A percentile compares a stretch with the other conserved stretches of the same genome.
Conservation (phyloP, 1,140 invertebrate genomes). For the Pseudomyrmex dendroicus region DNA sequence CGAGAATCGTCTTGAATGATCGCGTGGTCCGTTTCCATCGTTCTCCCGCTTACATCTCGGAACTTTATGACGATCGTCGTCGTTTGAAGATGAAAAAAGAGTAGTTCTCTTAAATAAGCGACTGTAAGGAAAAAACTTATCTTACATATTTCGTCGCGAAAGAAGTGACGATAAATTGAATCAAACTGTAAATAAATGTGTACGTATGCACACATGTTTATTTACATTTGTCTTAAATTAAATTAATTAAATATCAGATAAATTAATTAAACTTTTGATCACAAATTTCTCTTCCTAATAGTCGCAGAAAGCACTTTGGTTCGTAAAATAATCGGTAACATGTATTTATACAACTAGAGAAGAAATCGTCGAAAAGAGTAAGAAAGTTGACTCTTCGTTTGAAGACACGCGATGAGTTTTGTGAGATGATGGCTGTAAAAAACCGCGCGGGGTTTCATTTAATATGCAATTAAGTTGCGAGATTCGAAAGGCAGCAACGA, state of each 20-base stretch:
- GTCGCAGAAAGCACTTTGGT: background rate
- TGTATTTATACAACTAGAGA: background rate
- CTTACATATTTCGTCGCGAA: background rate
- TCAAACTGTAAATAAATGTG: background rate
- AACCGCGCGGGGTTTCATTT: constrained; percentile 19
- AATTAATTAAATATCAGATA: constrained; percentile 23
- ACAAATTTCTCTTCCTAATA: background rate
- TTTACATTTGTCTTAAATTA: background rate
- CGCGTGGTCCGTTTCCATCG: constrained; percentile 20
- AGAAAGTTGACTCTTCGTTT: background rate
- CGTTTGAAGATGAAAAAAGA: background rate
- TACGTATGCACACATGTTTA: background rate
- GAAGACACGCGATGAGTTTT: constrained; percentile 22
- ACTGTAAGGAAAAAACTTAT: background rate
- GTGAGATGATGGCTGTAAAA: constrained; percentile 14
- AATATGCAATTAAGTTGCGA: constrained; percentile 20
- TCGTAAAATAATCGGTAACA: background rate
- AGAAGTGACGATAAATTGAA: background rate
- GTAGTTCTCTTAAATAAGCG: constrained; percentile 2
- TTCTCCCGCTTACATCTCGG: constrained; percentile 2
- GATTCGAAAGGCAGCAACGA: constrained; percentile 9
- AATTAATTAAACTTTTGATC: constrained; percentile 10
- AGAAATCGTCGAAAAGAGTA: constrained; percentile 14
- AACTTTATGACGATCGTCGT: constrained; percentile 49
- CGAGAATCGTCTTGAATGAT: constrained; percentile 37